Percentiles rank a stretch among this genome's conserved stretches.
Evolutionary conservation across 2,113 vertebrate species (phyloP).

Genomic region (Indicator maculatus): DNA sequence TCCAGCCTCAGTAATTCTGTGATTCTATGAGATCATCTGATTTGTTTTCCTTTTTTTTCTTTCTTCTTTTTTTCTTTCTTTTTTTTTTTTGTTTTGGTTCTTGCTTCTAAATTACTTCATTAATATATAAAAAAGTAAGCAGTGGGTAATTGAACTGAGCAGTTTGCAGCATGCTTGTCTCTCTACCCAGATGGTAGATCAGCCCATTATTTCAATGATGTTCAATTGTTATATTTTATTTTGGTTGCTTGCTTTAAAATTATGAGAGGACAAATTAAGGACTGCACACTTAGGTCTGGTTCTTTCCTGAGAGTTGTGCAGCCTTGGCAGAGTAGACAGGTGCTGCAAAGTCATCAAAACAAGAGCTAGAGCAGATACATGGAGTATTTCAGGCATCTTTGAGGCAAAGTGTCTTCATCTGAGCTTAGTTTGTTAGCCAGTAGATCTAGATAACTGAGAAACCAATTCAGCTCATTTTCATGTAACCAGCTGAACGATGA

Average conservation of each 20-base stretch:
- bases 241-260: background rate
- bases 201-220: background rate
- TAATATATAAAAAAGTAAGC: constrained; percentile 31
- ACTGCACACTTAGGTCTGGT: background rate
- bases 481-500: background rate
- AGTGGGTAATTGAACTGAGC: constrained; percentile 14
- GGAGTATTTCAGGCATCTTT: background rate
- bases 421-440: background rate
- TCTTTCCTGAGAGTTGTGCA: background rate
- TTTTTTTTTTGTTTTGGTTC: constrained; percentile 8
- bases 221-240: constrained; percentile 13
- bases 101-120: constrained; percentile 46
- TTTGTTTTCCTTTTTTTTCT: constrained; percentile 24
- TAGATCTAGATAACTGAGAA: background rate
- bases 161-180: constrained; percentile 15
- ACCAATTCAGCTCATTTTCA: background rate
- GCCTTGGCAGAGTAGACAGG: background rate
- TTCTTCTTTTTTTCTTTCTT: constrained; percentile 5
- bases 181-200: background rate
- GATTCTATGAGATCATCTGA: background rate
- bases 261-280: background rate
- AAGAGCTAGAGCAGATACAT: background rate
- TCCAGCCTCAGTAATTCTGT: too few relatives aligned
- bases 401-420: background rate
- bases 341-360: background rate